A percentile compares a stretch with the other conserved stretches of the same genome.
Evolutionary conservation across 2,888 invertebrate species (phyloP).

Genomic region (Chorisops tibialis): DNA sequence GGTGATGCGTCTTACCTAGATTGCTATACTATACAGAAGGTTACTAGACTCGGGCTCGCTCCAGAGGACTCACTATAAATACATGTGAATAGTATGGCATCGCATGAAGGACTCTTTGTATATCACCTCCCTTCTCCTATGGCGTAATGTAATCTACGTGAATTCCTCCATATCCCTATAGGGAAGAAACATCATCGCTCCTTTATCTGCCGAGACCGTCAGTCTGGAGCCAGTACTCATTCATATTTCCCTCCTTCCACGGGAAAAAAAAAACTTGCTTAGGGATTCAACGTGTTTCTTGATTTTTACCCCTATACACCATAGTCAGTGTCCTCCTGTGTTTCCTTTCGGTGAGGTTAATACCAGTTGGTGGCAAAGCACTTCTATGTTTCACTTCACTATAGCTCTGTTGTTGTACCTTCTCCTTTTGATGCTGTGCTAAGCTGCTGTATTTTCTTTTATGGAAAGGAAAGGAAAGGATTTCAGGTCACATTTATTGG

Average conservation of each 20-base stretch:
- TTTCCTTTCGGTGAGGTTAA: slow-evolving; percentile 15
- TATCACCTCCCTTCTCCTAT: slow-evolving; percentile 17
- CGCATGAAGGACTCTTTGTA: slow-evolving; percentile 22
- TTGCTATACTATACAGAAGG: not conserved
- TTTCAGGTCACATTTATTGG: too few species aligned
- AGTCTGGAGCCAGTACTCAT: slow-evolving; percentile 35
- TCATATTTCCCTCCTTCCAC: slow-evolving; percentile 30
- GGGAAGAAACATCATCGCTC: slow-evolving; percentile 32
- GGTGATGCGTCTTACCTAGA: slow-evolving; percentile 25
- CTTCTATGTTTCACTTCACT: not conserved
- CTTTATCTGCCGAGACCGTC: slow-evolving; percentile 35
- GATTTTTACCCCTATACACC: slow-evolving; percentile 31
- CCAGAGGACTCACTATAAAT: not conserved
- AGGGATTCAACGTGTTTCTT: slow-evolving; percentile 34
- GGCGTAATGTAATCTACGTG: slow-evolving; percentile 24
- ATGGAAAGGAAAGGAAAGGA: too few species aligned
- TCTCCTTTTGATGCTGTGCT: too few species aligned
- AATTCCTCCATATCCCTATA: slow-evolving; percentile 22
- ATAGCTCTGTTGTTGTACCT: too few species aligned
- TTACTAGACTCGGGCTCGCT: not conserved
- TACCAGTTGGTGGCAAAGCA: slow-evolving; percentile 17
- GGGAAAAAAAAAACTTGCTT: slow-evolving; percentile 10
- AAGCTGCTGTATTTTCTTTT: too few species aligned
- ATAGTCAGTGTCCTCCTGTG: slow-evolving; percentile 9
- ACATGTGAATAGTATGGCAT: not conserved